Evolutionary conservation across 2,797 vertebrate genomes (phyloP).

Genomic region (Protosalanx chinensis): DNA sequence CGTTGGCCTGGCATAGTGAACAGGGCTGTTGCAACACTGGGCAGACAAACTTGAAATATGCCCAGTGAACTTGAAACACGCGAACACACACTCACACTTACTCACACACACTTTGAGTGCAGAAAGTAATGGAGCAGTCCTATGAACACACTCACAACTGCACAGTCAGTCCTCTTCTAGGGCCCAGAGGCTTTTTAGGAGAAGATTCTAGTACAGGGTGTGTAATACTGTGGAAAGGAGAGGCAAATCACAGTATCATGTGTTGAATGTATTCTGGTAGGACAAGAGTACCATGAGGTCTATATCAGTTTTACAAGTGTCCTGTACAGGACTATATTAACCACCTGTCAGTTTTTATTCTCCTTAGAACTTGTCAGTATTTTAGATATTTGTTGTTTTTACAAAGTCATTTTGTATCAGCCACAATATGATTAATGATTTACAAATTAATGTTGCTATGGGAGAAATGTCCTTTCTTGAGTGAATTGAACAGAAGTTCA

Average conservation of each 20-base stretch:
- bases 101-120: conserved; percentile 41
- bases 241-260: conserved; percentile 29
- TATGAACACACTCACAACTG: conserved; percentile 17
- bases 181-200: conserved; percentile 28
- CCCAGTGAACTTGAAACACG: neutral
- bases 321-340: conserved; percentile 7
- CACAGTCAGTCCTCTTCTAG: conserved; percentile 14
- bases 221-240: conserved; percentile 28
- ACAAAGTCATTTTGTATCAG: too few species aligned
- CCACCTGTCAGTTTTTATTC: conserved; percentile 32
- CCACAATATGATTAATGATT: too few species aligned
- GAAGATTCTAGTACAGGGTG: conserved; percentile 15
- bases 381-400: too few species aligned
- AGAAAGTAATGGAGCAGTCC: conserved; percentile 53
- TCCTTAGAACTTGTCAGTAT: conserved; percentile 17
- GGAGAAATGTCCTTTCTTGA: conserved; percentile 12
- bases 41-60: neutral
- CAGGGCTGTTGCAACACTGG: conserved; percentile 49
- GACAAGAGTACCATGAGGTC: neutral
- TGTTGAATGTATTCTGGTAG: conserved; percentile 31
- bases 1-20: conserved; percentile 46
- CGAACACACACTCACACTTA: conserved; percentile 12
- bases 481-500: neutral
- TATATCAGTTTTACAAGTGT: conserved; percentile 19
- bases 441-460: too few species aligned